These are phyloP conservation scores for Callosobruchus maculatus DNA, from an alignment of 2,888 invertebrate genomes.

Conservation along the genomic window DNA sequence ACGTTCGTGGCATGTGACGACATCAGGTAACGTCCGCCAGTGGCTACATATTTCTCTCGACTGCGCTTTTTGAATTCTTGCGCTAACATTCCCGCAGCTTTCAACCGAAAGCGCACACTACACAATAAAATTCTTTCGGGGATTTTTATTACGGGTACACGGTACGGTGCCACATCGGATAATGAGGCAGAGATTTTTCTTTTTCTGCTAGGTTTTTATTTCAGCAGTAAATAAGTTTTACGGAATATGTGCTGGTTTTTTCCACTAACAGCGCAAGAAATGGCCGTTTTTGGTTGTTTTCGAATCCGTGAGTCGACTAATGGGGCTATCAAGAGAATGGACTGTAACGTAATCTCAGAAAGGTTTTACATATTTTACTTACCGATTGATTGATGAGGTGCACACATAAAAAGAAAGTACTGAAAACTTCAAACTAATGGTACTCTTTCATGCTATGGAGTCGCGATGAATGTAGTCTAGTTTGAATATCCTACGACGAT, in stretches of 20 bases:
- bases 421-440: no score
- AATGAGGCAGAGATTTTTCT: neutral
- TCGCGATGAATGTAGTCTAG: no score
- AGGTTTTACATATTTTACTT: no score
- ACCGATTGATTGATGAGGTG: no score
- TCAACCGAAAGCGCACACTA: neutral
- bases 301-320: neutral
- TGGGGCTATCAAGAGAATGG: no score
- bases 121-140: neutral
- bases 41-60: neutral
- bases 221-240: neutral
- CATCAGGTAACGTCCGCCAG: neutral
- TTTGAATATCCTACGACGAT: no score
- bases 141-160: neutral
- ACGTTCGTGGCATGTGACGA: neutral
- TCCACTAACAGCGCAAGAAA: neutral
- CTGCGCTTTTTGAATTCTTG: neutral
- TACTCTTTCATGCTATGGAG: no score
- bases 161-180: neutral
- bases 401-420: no score
- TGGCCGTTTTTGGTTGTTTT: neutral
- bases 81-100: neutral
- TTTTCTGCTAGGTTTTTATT: neutral
- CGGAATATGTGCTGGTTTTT: neutral
- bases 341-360: no score